Evolutionary conservation across 2,797 vertebrate genomes (phyloP).

Genomic region (Adrianichthys oophorus): DNA sequence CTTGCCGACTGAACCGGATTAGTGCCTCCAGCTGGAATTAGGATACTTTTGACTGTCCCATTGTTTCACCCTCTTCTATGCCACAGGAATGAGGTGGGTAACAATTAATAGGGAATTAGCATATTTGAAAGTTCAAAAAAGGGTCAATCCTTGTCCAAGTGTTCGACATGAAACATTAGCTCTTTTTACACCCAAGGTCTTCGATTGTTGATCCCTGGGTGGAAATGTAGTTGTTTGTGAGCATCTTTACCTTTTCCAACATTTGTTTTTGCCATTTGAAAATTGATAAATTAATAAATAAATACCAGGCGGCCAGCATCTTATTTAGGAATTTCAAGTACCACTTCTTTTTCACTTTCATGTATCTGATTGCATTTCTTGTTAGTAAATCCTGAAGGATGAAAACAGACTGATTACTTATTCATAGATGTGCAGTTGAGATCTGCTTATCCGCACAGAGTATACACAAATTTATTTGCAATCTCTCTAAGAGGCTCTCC

Average conservation of each 20-base stretch:
- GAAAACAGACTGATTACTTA: slow-evolving; percentile 54
- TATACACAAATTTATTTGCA: slow-evolving; percentile 52
- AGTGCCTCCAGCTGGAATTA: slow-evolving; percentile 70
- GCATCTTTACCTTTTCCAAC: slow-evolving; percentile 32
- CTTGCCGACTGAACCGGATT: slow-evolving; percentile 71
- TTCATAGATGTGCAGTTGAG: slow-evolving; percentile 56
- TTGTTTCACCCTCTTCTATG: slow-evolving; percentile 54
- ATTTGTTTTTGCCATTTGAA: slow-evolving; percentile 24
- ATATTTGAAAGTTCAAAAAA: slow-evolving; percentile 54
- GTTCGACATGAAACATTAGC: slow-evolving; percentile 14
- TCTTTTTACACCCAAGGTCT: slow-evolving; percentile 6
- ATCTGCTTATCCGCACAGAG: slow-evolving; percentile 47
- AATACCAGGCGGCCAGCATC: not conserved
- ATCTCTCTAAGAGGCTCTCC: slow-evolving; percentile 16
- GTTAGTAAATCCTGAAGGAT: slow-evolving; percentile 56
- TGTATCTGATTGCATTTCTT: slow-evolving; percentile 61
- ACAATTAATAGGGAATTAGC: slow-evolving; percentile 47
- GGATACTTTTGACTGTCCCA: slow-evolving; percentile 59
- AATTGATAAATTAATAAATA: slow-evolving; percentile 17
- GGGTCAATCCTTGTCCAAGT: slow-evolving; percentile 47
- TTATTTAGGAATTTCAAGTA: slow-evolving; percentile 27
- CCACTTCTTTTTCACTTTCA: slow-evolving; percentile 39
- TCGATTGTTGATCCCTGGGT: slow-evolving; percentile 6
- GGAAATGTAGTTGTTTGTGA: slow-evolving; percentile 5
- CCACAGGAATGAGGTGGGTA: slow-evolving; percentile 39